Base-by-base conservation (phyloP, 2,797 vertebrate species). In the Girardinus metallicus region DNA sequence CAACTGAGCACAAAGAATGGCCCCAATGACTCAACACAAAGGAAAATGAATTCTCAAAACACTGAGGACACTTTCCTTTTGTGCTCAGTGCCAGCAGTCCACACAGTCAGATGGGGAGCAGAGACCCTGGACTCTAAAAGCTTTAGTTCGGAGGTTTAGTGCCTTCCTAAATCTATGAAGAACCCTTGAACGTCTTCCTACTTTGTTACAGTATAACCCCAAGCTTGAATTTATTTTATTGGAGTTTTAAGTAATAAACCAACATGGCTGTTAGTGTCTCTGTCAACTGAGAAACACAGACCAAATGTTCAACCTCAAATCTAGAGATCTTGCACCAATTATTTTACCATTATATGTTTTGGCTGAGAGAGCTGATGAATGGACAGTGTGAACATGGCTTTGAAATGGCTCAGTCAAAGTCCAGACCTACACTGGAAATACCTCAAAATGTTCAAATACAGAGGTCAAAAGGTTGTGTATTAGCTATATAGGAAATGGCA, bases 1-100 rank as follows among this genome's bases (percentile, higher is more conserved):
- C 88, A 93, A 89, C 93, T 95, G 83, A 75, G 80, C 6, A 85
- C 47, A 92, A 49, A 83, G 5, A 57, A 13, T 36, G 29, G 3
- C 10, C 34, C 6, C 51, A 9, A 26, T 53, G 0, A 70, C 26
- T 41, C 2, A 53, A 53, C 47, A 74, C 71, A 31, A 51, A 73
- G 46, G 4, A 8, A 23, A 39, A 66, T 9, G 8, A 73, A 34
- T 31, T 73, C 9, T 73, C 68, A 21, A 34, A 16, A 34, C 15
- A 49, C n/a, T 11, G 16, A 73, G 71, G 41, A 73, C 70, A 11
- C 34, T 66, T 66, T 66, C 11, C 31, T 66, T 66, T 66, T 23
- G 8, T 66, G 62, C 34, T 36, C 31, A 9, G 15, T 16, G 34
- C 31, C 34, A 66, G 62, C 34, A 66, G 15, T 36, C 34, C 18